phyloP scores from a whole-genome alignment of 2,888 invertebrate species.

The Acrocyrtus sp. region DNA sequence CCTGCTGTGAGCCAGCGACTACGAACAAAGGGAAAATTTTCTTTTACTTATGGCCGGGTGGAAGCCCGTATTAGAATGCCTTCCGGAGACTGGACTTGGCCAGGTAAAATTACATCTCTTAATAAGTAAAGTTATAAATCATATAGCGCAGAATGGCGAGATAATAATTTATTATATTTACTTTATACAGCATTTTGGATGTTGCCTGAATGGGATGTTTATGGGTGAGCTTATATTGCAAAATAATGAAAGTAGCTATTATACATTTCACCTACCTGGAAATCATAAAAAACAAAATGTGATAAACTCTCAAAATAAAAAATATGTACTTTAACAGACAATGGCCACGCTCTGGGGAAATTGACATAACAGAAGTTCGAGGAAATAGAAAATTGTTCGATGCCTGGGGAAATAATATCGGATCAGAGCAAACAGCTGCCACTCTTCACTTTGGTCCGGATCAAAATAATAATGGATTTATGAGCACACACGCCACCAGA shows the following conservation, averaged over 20 bases:
- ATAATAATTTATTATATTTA: neutral
- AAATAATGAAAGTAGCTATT: no score
- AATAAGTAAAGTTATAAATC: neutral
- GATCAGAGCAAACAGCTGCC: constrained; percentile 71
- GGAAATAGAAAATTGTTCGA: constrained; percentile 72
- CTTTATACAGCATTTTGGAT: constrained; percentile 55
- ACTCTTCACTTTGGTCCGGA: constrained; percentile 78
- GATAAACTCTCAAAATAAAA: no score
- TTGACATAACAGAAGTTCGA: constrained; percentile 68
- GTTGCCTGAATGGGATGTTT: constrained; percentile 44
- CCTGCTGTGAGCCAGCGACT: constrained; percentile 66
- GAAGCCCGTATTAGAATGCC: constrained; percentile 66
- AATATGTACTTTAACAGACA: no score
- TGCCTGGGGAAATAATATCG: constrained; percentile 68
- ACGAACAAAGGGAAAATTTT: constrained; percentile 64
- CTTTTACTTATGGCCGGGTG: constrained; percentile 66
- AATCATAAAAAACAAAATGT: no score
- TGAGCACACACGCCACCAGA: constrained; percentile 69
- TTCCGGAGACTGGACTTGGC: constrained; percentile 65
- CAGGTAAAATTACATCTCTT: constrained; percentile 53
- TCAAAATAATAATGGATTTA: constrained; percentile 70
- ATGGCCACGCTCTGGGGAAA: constrained; percentile 50
- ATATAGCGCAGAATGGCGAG: neutral
- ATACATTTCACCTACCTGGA: no score
- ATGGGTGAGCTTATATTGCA: no score